These are phyloP conservation scores for Pseudococcus jackbeardsleyi DNA, from an alignment of 2,888 invertebrate genomes.

Conservation along the genomic window DNA sequence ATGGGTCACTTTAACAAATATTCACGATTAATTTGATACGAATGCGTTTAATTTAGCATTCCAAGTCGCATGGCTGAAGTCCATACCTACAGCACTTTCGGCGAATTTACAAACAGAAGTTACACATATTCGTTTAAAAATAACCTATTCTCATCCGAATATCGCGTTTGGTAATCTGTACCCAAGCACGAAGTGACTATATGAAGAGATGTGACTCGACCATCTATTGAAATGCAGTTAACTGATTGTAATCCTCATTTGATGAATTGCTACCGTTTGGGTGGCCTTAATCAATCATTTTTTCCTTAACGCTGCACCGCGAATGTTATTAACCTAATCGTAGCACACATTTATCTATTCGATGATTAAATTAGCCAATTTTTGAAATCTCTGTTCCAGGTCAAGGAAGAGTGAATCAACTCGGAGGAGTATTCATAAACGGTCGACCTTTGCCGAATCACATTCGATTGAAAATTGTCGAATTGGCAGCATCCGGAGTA, in stretches of 20 bases:
- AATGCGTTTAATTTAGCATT: slow-evolving; percentile 54
- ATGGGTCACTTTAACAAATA: slow-evolving; percentile 19
- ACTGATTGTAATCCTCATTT: slow-evolving; percentile 58
- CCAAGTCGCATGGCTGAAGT: neutral
- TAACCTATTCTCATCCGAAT: neutral
- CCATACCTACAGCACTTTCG: neutral
- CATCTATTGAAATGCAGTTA: slow-evolving; percentile 56
- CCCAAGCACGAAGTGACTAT: neutral
- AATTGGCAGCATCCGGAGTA: slow-evolving; percentile 94
- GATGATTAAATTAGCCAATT: slow-evolving; percentile 37
- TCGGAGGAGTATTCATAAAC: slow-evolving; percentile 98
- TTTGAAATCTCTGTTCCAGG: slow-evolving; percentile 73
- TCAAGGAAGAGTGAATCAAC: slow-evolving; percentile 96
- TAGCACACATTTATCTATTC: neutral
- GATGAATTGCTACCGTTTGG: slow-evolving; percentile 62
- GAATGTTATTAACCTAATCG: slow-evolving; percentile 48
- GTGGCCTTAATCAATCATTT: slow-evolving; percentile 62
- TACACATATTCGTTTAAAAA: slow-evolving; percentile 39
- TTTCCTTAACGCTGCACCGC: slow-evolving; percentile 27
- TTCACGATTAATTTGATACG: slow-evolving; percentile 45
- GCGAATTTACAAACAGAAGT: neutral
- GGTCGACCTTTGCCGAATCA: slow-evolving; percentile 98
- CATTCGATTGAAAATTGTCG: slow-evolving; percentile 93
- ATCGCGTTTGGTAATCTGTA: neutral
- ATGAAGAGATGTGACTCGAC: slow-evolving; percentile 55